A percentile compares a stretch with the other conserved stretches of the same genome.
Evolutionary conservation across 2,888 invertebrate genomes (phyloP).

Genomic region (Rotaria socialis): DNA sequence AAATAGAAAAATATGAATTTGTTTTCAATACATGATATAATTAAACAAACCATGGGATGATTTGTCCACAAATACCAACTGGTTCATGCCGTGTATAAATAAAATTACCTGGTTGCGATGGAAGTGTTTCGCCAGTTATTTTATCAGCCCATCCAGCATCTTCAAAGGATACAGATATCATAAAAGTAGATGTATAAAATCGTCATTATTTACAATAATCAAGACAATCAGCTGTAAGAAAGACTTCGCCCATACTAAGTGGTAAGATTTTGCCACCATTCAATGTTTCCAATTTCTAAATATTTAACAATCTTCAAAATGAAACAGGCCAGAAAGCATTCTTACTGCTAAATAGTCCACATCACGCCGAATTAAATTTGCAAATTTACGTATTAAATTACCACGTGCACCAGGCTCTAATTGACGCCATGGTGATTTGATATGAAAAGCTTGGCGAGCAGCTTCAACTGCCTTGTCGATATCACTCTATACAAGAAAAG

Average conservation of each 20-base stretch:
- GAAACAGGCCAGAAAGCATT: no score
- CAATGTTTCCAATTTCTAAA: constrained; percentile 47
- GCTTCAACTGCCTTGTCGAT: constrained; percentile 54
- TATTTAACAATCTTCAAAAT: neutral
- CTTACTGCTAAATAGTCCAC: constrained; percentile 39
- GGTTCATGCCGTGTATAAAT: constrained; percentile 70
- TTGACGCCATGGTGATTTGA: constrained; percentile 62
- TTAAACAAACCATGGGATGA: constrained; percentile 56
- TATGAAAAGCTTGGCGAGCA: constrained; percentile 52
- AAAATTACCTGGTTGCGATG: constrained; percentile 72
- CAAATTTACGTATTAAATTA: constrained; percentile 37
- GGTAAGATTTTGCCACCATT: constrained; percentile 39
- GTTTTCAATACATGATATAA: no score
- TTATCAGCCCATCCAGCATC: constrained; percentile 81
- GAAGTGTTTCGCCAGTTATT: constrained; percentile 77
- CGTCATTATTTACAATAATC: constrained; percentile 21
- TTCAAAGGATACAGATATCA: neutral
- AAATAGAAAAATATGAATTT: no score
- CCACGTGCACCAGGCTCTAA: constrained; percentile 61
- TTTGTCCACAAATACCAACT: constrained; percentile 67
- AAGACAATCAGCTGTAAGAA: constrained; percentile 46
- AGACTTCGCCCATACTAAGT: constrained; percentile 48
- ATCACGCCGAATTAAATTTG: constrained; percentile 38
- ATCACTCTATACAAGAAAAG: constrained; percentile 49
- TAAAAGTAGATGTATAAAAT: no score